A percentile compares a stretch with the other conserved stretches of the same genome.
These are phyloP conservation scores for Teleopsis dalmanni DNA, from an alignment of 1,140 invertebrate genomes.

Conservation along the genomic window DNA sequence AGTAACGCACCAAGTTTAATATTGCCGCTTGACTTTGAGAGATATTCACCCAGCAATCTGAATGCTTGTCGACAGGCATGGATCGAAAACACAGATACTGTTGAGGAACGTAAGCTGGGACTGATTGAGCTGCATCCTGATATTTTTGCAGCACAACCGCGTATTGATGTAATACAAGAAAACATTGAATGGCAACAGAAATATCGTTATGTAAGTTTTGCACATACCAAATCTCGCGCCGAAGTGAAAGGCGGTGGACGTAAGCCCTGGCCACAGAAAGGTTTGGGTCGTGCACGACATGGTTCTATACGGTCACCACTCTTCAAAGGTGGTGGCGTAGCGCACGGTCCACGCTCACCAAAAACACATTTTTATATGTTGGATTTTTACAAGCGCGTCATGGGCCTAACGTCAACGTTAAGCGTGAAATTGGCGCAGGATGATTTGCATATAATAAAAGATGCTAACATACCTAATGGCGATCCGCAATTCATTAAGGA, in stretches of 20 bases:
- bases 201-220: conserved; percentile 72
- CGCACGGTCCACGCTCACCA: conserved; percentile 83
- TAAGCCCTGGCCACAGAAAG: conserved; percentile 97
- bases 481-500: conserved; percentile 73
- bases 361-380: conserved; percentile 90
- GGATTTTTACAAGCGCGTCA: conserved; percentile 62
- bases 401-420: conserved; percentile 73
- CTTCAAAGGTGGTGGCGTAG: conserved; percentile 70
- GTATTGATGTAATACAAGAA: conserved; percentile 80
- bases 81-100: conserved; percentile 81
- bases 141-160: conserved; percentile 72
- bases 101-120: conserved; percentile 72
- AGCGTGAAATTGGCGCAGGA: conserved; percentile 91
- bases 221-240: conserved; percentile 63
- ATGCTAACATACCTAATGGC: conserved; percentile 77
- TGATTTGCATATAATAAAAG: conserved; percentile 86
- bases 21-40: conserved; percentile 23
- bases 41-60: conserved; percentile 22
- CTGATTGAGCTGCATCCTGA: conserved; percentile 82
- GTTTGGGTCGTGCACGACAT: conserved; percentile 76
- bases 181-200: conserved; percentile 86
- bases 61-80: conserved; percentile 64
- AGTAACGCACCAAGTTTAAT: conserved; percentile 20
- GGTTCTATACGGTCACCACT: conserved; percentile 85
- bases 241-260: conserved; percentile 81